Evolutionary conservation across 2,888 invertebrate genomes (phyloP).

Genomic region (Limnephilus marmoratus): DNA sequence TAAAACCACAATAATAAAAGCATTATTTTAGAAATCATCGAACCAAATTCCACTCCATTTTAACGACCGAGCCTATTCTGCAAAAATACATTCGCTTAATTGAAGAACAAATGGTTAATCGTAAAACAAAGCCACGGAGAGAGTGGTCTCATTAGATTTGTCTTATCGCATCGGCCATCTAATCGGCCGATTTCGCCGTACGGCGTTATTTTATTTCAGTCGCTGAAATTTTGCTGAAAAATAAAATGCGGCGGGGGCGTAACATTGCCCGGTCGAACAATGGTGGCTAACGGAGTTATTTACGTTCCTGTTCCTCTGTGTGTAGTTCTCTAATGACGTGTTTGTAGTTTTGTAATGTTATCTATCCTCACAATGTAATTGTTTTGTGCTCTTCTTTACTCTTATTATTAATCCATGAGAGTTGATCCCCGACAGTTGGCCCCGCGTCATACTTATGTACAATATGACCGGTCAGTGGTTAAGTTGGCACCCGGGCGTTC

Average conservation of each 20-base stretch:
- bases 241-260: background rate
- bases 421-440: too few species aligned
- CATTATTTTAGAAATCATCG: background rate
- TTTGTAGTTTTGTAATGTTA: too few species aligned
- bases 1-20: background rate
- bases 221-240: conserved; percentile 16
- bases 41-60: background rate
- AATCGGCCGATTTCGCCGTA: conserved; percentile 11
- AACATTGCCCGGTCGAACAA: conserved; percentile 12
- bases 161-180: background rate
- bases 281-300: conserved; percentile 39
- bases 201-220: conserved; percentile 25
- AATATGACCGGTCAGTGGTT: too few species aligned
- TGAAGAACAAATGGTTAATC: background rate
- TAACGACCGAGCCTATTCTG: background rate
- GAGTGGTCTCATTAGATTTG: background rate
- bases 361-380: background rate
- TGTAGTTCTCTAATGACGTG: too few species aligned
- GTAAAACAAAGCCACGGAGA: background rate
- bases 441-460: too few species aligned
- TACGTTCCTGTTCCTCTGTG: background rate
- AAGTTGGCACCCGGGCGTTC: too few species aligned
- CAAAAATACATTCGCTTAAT: background rate
- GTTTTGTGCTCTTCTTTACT: too few species aligned
- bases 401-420: too few species aligned